Conservation (phyloP, 2,888 invertebrate species). For the Scaptomyza cyrtandrae region DNA sequence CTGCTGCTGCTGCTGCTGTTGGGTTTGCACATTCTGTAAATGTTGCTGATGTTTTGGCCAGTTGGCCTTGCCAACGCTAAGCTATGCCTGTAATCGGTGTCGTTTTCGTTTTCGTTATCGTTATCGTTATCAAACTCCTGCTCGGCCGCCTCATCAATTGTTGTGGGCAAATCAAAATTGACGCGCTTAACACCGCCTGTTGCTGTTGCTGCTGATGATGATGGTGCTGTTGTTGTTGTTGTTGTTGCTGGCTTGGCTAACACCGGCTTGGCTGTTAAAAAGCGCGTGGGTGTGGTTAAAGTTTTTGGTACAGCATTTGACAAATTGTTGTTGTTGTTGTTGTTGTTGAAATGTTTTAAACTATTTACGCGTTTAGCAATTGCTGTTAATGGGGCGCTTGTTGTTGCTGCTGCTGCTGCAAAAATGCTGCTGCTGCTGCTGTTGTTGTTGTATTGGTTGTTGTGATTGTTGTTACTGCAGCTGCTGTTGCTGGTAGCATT, state of each 20-base stretch:
- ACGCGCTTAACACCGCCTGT: constrained; percentile 68
- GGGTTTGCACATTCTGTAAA: constrained; percentile 45
- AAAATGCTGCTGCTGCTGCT: constrained; percentile 21
- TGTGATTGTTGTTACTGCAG: constrained; percentile 29
- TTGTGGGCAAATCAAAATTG: constrained; percentile 72
- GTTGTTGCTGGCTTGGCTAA: constrained; percentile 48
- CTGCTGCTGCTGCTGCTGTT: constrained; percentile 4
- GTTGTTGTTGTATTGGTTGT: constrained; percentile 17
- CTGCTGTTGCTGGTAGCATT: constrained; percentile 63
- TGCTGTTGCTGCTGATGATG: constrained; percentile 26
- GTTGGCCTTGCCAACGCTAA: constrained; percentile 34
- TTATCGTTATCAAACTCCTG: constrained; percentile 39
- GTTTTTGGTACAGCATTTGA: constrained; percentile 61
- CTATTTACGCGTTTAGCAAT: constrained; percentile 49
- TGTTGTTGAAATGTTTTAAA: constrained; percentile 46
- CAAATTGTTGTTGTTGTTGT: constrained; percentile 23
- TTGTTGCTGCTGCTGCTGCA: constrained; percentile 25
- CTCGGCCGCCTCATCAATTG: constrained; percentile 59
- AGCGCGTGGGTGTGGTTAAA: constrained; percentile 72
- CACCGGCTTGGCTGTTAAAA: constrained; percentile 66
- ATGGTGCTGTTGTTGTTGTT: constrained; percentile 18
- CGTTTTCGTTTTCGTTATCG: constrained; percentile 30
- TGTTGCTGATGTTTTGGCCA: constrained; percentile 32
- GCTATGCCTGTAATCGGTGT: constrained; percentile 34
- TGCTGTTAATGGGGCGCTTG: constrained; percentile 44